A percentile compares a stretch with the other conserved stretches of the same genome.
Evolutionary conservation across 2,797 vertebrate species (phyloP).

Genomic region (Alca torda): DNA sequence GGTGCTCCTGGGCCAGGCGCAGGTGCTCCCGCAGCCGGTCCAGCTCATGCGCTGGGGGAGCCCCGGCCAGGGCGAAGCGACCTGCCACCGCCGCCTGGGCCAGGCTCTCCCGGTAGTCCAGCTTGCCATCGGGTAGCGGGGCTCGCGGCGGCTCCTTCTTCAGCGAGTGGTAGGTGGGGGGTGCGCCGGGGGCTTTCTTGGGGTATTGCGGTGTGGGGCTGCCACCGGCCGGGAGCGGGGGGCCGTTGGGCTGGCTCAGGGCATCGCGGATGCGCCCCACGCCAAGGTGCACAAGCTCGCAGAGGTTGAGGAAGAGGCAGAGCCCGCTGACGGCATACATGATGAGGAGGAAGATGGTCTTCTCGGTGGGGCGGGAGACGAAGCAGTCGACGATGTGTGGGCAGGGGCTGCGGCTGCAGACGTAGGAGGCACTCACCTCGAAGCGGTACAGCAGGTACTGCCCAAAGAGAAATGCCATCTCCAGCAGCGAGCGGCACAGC

Average conservation of each 20-base stretch:
- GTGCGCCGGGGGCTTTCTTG: conserved; percentile 78
- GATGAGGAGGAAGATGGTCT: conserved; percentile 88
- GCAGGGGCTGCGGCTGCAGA: conserved; percentile 85
- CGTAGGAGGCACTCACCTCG: conserved; percentile 82
- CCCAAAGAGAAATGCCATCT: conserved; percentile 84
- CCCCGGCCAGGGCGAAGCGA: conserved; percentile 64
- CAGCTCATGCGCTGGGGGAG: conserved; percentile 75
- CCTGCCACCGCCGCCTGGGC: conserved; percentile 70
- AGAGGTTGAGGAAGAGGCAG: conserved; percentile 84
- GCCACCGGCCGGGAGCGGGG: background rate
- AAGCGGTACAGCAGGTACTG: conserved; percentile 88
- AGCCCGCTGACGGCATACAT: conserved; percentile 88
- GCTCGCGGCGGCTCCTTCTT: conserved; percentile 76
- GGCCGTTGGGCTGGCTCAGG: conserved; percentile 55
- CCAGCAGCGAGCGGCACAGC: conserved; percentile 82
- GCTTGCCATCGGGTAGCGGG: conserved; percentile 51
- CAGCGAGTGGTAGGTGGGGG: conserved; percentile 83
- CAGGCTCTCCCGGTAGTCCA: conserved; percentile 73
- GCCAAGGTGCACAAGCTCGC: conserved; percentile 85
- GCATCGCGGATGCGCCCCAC: conserved; percentile 81
- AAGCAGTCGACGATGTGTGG: conserved; percentile 90
- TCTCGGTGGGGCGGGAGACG: conserved; percentile 90
- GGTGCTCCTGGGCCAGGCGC: conserved; percentile 86
- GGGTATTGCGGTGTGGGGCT: conserved; percentile 62
- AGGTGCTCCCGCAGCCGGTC: conserved; percentile 84